These are phyloP conservation scores for Drosophila pruinosa DNA, from an alignment of 1,140 invertebrate species.

Conservation along the genomic window DNA sequence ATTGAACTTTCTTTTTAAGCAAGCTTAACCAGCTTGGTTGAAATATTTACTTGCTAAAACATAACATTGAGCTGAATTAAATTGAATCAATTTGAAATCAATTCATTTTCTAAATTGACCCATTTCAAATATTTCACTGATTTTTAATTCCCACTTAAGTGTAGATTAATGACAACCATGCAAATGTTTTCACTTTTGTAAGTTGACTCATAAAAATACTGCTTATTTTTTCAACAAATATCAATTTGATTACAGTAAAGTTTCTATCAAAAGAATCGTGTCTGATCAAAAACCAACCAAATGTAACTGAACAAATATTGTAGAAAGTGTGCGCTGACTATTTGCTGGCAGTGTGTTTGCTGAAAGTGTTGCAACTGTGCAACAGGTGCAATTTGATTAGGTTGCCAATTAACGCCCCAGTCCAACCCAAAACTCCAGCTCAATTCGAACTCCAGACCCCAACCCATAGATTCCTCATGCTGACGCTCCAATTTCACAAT, in stretches of 20 bases:
- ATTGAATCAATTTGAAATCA: no score
- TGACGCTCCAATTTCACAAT: constrained; percentile 30
- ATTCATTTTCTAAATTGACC: no score
- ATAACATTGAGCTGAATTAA: no score
- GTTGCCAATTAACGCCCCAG: constrained; percentile 19
- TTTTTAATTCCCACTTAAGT: no score
- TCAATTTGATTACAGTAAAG: not conserved
- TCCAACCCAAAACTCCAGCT: not conserved
- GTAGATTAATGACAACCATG: no score
- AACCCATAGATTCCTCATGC: not conserved
- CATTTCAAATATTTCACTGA: no score
- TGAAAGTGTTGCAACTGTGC: not conserved
- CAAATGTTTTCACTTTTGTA: no score
- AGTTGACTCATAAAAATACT: no score
- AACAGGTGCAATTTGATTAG: constrained; percentile 15
- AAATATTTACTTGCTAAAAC: no score
- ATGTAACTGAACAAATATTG: not conserved
- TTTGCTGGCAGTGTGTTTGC: constrained; percentile 11
- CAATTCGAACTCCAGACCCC: not conserved
- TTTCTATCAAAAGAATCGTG: not conserved
- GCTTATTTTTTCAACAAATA: not conserved
- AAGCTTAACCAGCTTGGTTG: no score
- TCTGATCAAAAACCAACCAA: not conserved
- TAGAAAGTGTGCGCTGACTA: not conserved
- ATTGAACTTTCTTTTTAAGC: no score